Percentiles rank a stretch among this genome's conserved stretches.
phyloP scores from a whole-genome alignment of 2,113 vertebrate genomes.

The Ammospiza nelsoni region DNA sequence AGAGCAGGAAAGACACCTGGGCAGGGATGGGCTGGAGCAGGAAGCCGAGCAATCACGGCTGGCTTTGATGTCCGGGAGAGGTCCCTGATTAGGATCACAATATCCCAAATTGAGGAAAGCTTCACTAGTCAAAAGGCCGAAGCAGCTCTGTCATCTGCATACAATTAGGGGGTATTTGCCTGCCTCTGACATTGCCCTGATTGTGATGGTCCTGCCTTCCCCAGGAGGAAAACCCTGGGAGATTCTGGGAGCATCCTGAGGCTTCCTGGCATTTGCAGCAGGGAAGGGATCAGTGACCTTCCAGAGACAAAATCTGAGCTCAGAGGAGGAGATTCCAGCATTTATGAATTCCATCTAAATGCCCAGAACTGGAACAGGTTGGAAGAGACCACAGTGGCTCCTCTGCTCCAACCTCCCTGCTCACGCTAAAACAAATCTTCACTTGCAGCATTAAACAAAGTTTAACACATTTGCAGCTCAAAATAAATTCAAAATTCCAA shows the following conservation, averaged over 20 bases:
- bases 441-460: not conserved
- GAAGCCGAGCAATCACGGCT: slow-evolving; percentile 42
- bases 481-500: not conserved
- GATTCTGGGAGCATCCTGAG: not conserved
- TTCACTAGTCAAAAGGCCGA: slow-evolving; percentile 69
- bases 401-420: not conserved
- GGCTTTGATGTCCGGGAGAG: slow-evolving; percentile 67
- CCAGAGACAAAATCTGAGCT: not conserved
- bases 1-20: slow-evolving; percentile 66
- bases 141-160: slow-evolving; percentile 55
- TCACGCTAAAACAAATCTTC: fast-evolving
- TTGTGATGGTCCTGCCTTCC: not conserved
- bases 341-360: not conserved
- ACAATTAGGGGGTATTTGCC: slow-evolving; percentile 56
- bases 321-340: not conserved
- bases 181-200: slow-evolving; percentile 31
- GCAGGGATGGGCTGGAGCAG: slow-evolving; percentile 44
- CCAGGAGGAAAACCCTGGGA: not conserved
- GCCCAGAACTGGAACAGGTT: not conserved
- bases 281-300: not conserved
- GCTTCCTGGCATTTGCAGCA: not conserved
- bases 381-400: not conserved
- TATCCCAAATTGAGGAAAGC: slow-evolving; percentile 66
- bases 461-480: not conserved
- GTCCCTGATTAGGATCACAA: slow-evolving; percentile 72